phyloP scores from a whole-genome alignment of 1,140 invertebrate genomes.

The Aricia agestis region DNA sequence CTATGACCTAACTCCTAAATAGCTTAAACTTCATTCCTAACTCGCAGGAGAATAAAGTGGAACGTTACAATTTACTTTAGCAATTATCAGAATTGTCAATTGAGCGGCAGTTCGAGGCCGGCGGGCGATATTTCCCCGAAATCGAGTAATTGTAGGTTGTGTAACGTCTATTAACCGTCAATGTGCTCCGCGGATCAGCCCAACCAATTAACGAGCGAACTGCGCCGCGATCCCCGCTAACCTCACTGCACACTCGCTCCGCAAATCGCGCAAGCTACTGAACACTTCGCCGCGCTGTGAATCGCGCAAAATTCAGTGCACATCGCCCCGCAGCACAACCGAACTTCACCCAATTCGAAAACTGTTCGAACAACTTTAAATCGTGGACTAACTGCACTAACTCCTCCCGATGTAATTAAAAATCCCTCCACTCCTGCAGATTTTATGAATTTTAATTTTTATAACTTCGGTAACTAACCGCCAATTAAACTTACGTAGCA shows the following conservation, averaged over 20 bases:
- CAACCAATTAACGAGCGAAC: background rate
- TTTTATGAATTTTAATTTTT: background rate
- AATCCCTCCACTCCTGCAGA: background rate
- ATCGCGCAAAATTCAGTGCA: no score
- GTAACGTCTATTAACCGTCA: background rate
- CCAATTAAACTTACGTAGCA: no score
- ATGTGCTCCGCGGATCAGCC: background rate
- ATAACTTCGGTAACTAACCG: background rate
- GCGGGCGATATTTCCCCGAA: background rate
- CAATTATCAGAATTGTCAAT: background rate
- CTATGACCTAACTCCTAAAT: no score
- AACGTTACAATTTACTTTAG: background rate
- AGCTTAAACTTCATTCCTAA: no score
- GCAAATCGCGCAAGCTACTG: no score
- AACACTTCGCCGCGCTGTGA: background rate
- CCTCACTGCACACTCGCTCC: no score
- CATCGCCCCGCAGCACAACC: no score
- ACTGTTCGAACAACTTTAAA: background rate
- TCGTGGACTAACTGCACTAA: background rate
- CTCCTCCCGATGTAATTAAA: background rate
- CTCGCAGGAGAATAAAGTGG: background rate
- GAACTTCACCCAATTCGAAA: background rate
- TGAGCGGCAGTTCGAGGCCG: background rate
- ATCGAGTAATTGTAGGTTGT: background rate
- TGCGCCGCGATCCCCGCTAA: no score